These are phyloP conservation scores for Drosophila quinaria DNA, from an alignment of 2,888 invertebrate species.

Conservation along the genomic window DNA sequence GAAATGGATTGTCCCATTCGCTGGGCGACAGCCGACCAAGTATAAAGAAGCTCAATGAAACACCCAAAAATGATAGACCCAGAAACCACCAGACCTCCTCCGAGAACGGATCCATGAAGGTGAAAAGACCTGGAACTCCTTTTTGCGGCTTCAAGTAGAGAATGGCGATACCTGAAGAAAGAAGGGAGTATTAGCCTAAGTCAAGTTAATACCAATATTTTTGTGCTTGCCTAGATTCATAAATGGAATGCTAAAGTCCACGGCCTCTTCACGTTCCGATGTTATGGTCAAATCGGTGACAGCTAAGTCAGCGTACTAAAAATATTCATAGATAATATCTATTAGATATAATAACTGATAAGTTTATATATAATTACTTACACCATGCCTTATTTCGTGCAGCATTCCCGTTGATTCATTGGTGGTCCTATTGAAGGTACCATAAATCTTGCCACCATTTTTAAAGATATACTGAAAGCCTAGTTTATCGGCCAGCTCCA, in stretches of 20 bases:
- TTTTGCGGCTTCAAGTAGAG: conserved; percentile 94
- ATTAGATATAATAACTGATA: background rate
- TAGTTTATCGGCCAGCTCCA: conserved; percentile 91
- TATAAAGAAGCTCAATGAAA: conserved; percentile 92
- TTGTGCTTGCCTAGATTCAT: conserved; percentile 91
- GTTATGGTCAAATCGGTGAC: conserved; percentile 96
- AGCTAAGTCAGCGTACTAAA: conserved; percentile 94
- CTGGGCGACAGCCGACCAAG: conserved; percentile 93
- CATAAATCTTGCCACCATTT: conserved; percentile 92
- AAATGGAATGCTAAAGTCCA: conserved; percentile 98
- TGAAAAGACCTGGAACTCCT: conserved; percentile 93
- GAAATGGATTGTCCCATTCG: conserved; percentile 95
- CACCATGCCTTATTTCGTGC: conserved; percentile 90
- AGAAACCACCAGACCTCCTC: conserved; percentile 94
- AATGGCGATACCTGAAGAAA: conserved; percentile 92
- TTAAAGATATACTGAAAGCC: conserved; percentile 94
- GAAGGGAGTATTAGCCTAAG: background rate
- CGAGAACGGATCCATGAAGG: conserved; percentile 96
- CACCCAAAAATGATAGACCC: conserved; percentile 90
- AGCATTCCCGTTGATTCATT: conserved; percentile 95
- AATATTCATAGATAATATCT: conserved; percentile 12
- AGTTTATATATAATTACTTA: conserved; percentile 48
- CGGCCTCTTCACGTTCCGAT: conserved; percentile 93
- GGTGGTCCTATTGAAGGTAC: conserved; percentile 88
- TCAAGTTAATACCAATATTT: background rate